phyloP scores from a whole-genome alignment of 37 sponge, comb jelly and placozoan genomes.

The Theonella swinhoei region DNA sequence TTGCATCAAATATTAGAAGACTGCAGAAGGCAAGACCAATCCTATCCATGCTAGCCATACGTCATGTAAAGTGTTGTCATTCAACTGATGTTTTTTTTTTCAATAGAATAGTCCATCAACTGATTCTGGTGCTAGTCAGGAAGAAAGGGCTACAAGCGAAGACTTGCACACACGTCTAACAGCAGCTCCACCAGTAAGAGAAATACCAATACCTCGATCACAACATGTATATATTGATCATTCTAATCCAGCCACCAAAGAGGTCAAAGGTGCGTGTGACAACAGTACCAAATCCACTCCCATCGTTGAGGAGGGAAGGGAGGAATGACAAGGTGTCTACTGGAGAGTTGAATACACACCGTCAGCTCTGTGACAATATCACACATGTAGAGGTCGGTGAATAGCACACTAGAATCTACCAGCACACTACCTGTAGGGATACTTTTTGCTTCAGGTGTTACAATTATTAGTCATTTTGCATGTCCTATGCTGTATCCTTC shows the following conservation, averaged over 20 bases:
- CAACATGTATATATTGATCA: too few species aligned
- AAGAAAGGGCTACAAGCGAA: not conserved
- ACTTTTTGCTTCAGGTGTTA: not conserved
- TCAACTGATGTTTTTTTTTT: too few species aligned
- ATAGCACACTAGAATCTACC: not conserved
- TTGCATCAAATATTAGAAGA: constrained; percentile 26
- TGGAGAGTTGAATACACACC: not conserved
- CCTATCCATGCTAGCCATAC: too few species aligned
- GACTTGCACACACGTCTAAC: not conserved
- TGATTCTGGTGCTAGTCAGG: not conserved
- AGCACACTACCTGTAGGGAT: too few species aligned
- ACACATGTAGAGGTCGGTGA: constrained; percentile 4
- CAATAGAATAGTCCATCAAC: too few species aligned
- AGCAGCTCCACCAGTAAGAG: not conserved
- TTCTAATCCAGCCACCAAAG: not conserved
- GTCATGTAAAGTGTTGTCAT: too few species aligned
- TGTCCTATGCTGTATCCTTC: too few species aligned
- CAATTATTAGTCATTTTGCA: not conserved
- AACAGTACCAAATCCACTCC: not conserved
- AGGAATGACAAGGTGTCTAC: not conserved
- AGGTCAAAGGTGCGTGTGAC: not conserved
- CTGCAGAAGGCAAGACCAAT: constrained; percentile 24
- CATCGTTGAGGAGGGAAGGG: not conserved
- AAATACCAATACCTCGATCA: not conserved
- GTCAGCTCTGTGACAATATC: constrained; percentile 37